A percentile compares a stretch with the other conserved stretches of the same genome.
These are phyloP conservation scores for Oryctolagus cuniculus DNA, from an alignment of 2,113 vertebrate species.

Conservation along the genomic window mOryCun1.1 NC_091435.1:57480501-57481000, in stretches of 20 bases:
- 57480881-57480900: conserved; percentile 29
- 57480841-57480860: neutral
- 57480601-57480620: conserved; percentile 17
- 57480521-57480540: neutral
- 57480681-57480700: neutral
- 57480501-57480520: neutral
- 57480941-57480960: conserved; percentile 59
- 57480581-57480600: neutral
- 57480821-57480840: neutral
- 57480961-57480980: conserved; percentile 57
- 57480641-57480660: neutral
- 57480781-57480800: neutral
- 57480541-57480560: neutral
- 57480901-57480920: conserved; percentile 57
- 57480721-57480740: neutral
- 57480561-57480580: conserved; percentile 4
- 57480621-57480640: neutral
- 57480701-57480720: neutral
- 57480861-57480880: conserved; percentile 35
- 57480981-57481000: conserved; percentile 46
- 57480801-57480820: neutral
- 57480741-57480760: neutral
- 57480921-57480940: conserved; percentile 71
- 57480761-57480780: conserved; percentile 10
- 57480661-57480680: neutral